Conservation (phyloP, 1,140 invertebrate species). For the Leptinotarsa undecemlineata region DNA sequence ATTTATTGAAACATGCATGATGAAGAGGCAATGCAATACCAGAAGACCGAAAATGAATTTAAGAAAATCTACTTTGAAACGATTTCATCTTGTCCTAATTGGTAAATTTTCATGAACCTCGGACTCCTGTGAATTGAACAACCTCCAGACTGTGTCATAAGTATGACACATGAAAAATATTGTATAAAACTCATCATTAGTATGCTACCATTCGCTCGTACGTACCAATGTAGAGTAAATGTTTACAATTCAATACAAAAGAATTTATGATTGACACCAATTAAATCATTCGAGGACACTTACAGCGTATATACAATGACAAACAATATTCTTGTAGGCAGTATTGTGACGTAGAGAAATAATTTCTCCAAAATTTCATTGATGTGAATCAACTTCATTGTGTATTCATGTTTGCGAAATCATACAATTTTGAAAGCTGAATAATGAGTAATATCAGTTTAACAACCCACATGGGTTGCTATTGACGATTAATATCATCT, state of each 20-base stretch:
- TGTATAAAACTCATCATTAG: not conserved
- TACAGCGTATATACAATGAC: not conserved
- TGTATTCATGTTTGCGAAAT: constrained; percentile 6
- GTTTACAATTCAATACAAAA: constrained; percentile 1
- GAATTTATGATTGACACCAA: constrained; percentile 8
- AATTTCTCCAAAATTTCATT: constrained; percentile 6
- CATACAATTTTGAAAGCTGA: not conserved
- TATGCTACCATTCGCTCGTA: not conserved
- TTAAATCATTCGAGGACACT: not conserved
- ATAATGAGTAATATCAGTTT: constrained; percentile 1
- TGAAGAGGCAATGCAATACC: too few relatives aligned
- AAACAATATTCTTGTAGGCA: not conserved
- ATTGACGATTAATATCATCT: not conserved
- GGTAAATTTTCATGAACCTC: too few relatives aligned
- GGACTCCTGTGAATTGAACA: too few relatives aligned
- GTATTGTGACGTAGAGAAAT: not conserved
- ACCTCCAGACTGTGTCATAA: too few relatives aligned
- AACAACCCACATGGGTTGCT: not conserved
- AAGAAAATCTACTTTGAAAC: too few relatives aligned
- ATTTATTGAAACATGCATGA: too few relatives aligned
- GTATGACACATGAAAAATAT: too few relatives aligned
- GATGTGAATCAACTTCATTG: constrained; percentile 5
- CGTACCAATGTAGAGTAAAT: not conserved
- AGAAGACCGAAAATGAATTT: too few relatives aligned
- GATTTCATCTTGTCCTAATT: too few relatives aligned